Evolutionary conservation across 2,888 invertebrate genomes (phyloP).

Genomic region (Lampropteryx suffumata): DNA sequence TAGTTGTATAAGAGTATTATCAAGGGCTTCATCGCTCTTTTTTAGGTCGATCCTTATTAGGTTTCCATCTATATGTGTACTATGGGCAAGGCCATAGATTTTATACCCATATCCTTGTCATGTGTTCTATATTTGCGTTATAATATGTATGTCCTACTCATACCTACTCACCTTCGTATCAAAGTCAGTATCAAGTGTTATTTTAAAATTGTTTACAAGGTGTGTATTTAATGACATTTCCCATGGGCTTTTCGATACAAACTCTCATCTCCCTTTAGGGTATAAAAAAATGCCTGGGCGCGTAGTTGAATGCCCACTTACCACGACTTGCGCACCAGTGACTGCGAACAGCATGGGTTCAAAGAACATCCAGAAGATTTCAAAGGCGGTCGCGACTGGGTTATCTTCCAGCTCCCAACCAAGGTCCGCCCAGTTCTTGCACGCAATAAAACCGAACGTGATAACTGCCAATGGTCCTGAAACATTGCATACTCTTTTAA

Average conservation of each 20-base stretch:
- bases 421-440: constrained; percentile 90
- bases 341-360: constrained; percentile 97
- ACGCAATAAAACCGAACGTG: constrained; percentile 91
- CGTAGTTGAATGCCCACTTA: constrained; percentile 43
- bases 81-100: too few species aligned
- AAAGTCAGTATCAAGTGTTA: too few species aligned
- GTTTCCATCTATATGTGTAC: constrained; percentile 3
- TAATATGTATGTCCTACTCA: too few species aligned
- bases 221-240: too few species aligned
- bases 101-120: constrained; percentile 3
- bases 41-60: constrained; percentile 16
- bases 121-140: not conserved
- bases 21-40: constrained; percentile 22
- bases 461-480: constrained; percentile 93
- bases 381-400: constrained; percentile 93
- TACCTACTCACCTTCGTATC: too few species aligned
- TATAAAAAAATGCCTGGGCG: too few species aligned
- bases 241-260: too few species aligned
- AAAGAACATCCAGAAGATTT: constrained; percentile 97
- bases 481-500: constrained; percentile 15
- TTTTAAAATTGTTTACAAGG: too few species aligned
- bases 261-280: too few species aligned
- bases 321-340: constrained; percentile 94
- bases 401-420: constrained; percentile 95
- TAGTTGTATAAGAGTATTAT: constrained; percentile 11